phyloP scores from a whole-genome alignment of 1,140 invertebrate species.

The Heterodera carotae region DNA sequence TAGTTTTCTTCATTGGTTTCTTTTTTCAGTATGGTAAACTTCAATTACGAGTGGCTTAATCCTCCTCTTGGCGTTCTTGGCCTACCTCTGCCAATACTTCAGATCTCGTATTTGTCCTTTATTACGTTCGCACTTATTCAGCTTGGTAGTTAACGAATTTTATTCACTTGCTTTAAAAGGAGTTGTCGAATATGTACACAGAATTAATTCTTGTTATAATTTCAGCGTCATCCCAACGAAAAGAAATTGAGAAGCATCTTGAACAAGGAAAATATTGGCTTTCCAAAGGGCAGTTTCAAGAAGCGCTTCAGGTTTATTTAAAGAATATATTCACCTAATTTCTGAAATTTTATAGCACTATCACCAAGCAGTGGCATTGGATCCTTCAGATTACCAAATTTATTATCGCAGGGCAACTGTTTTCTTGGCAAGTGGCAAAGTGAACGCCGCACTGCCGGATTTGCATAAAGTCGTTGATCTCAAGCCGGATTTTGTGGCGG shows the following conservation, averaged over 20 bases:
- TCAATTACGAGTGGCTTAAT: conserved; percentile 22
- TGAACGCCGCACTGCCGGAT: conserved; percentile 89
- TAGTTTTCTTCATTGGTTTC: neutral
- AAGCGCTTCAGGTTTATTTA: conserved; percentile 78
- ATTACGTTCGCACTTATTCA: conserved; percentile 25
- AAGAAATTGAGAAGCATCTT: conserved; percentile 46
- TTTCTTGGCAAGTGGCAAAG: conserved; percentile 74
- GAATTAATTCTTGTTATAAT: too few species aligned
- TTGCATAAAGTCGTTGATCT: conserved; percentile 86
- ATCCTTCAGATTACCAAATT: conserved; percentile 91
- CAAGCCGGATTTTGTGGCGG: conserved; percentile 87
- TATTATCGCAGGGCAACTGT: conserved; percentile 83
- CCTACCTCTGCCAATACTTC: conserved; percentile 16
- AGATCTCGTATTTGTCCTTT: conserved; percentile 24
- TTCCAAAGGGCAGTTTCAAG: conserved; percentile 80
- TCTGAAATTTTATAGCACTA: conserved; percentile 74
- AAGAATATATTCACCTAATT: neutral
- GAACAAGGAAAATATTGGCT: conserved; percentile 47
- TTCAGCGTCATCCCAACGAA: conserved; percentile 10
- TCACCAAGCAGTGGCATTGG: conserved; percentile 94
- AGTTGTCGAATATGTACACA: too few species aligned
- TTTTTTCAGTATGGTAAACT: conserved; percentile 8
- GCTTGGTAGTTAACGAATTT: conserved; percentile 16
- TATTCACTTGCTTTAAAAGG: neutral
- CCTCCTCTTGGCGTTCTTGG: conserved; percentile 15